These are phyloP conservation scores for Acrossocheilus fasciatus DNA, from an alignment of 2,797 vertebrate genomes.

Conservation along the genomic window DNA sequence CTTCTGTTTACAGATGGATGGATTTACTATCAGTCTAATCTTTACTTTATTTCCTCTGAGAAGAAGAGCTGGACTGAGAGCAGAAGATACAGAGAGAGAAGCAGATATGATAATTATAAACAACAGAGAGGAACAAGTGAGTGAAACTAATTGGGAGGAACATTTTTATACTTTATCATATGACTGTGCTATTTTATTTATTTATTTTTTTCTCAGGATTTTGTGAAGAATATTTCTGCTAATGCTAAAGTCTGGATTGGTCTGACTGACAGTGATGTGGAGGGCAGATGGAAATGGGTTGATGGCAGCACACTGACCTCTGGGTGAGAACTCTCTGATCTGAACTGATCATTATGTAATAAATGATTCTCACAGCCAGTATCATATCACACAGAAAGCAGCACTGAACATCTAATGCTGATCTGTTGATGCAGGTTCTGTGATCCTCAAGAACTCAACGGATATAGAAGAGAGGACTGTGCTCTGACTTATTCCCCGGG, in stretches of 20 bases:
- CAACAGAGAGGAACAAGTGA: not conserved
- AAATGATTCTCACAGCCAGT: not conserved
- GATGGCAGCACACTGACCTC: not conserved
- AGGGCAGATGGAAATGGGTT: not conserved
- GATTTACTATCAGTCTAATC: not conserved
- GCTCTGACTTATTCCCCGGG: not conserved
- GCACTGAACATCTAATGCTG: conserved; percentile 10
- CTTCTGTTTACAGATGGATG: not conserved
- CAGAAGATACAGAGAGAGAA: not conserved
- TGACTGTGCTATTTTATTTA: not conserved
- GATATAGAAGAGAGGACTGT: not conserved
- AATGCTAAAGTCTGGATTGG: not conserved
- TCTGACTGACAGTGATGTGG: not conserved
- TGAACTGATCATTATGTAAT: not conserved
- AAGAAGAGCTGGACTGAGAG: not conserved
- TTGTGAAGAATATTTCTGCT: not conserved
- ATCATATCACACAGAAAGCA: not conserved
- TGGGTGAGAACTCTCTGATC: conserved; percentile 9
- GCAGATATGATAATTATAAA: conserved; percentile 28
- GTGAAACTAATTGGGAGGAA: not conserved
- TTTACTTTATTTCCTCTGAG: not conserved
- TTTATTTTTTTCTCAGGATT: not conserved
- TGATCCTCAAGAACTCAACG: fast-evolving
- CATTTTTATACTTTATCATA: not conserved
- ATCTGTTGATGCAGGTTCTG: not conserved